Evolutionary conservation across 2,888 invertebrate genomes (phyloP), one percentile per base, ranked within the genome.

Genomic region (Clepsis dumicolana): DNA sequence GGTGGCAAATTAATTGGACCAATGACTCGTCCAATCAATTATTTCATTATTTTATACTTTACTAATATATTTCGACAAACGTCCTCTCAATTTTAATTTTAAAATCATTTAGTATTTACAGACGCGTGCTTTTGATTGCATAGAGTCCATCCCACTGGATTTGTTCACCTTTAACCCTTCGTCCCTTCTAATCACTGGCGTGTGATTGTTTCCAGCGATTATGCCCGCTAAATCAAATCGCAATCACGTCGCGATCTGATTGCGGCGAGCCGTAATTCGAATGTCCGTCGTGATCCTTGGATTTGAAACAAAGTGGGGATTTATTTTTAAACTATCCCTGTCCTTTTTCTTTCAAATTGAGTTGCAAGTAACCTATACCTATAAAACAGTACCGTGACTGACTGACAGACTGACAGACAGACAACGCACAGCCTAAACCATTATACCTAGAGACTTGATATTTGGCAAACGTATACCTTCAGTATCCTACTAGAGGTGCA

Each of bases 171-270:
- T 38, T 59, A 59, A 59, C 59, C 59, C 48, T 61, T 61, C 14
- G 29, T 48, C 48, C 29, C 21, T 48, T 21, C 14, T 29, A 48
- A 61, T 61, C 60, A 64, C 70, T 71, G 53, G 63, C 72, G 71
- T 72, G 73, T 75, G 78, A 80, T 80, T 80, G 79, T 77, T 80
- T 76, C 56, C 74, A 73, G 72, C 72, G 75, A 80, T 79, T 79
- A 78, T 74, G 68, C 74, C 29, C 73, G 71, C 75, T 76, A 75
- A 79, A 80, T 78, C 76, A 77, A 81, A 80, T 79, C 78, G 76
- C 75, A 78, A 80, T 81, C 76, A 75, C 70, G 72, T 68, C 73
- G 73, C 77, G 76, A 78, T 75, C 71, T 71, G 73, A 77, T 73
- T 74, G 73, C 70, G 70, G 72, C 70, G 72, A 73, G 66, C 61